Conservation (phyloP, 64 coral and sea anemone species). For the Montipora foliosa region DNA sequence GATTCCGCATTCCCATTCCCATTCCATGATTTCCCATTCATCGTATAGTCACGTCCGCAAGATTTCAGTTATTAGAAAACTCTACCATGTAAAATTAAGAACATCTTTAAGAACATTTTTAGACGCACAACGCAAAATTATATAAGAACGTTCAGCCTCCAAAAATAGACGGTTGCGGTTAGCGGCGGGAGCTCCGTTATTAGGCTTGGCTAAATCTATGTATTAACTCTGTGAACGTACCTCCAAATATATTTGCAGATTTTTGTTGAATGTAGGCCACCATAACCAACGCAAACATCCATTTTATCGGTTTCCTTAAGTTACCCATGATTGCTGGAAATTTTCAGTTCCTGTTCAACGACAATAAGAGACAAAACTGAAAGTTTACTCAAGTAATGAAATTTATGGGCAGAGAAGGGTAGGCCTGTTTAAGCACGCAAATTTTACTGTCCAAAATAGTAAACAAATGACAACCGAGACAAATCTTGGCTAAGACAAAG, state of each 20-base stretch:
- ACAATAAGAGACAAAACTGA: not conserved
- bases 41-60: too few species aligned
- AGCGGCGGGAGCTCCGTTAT: too few species aligned
- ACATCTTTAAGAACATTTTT: too few species aligned
- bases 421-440: not conserved
- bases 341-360: slow-evolving; percentile 1
- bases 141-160: too few species aligned
- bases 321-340: not conserved
- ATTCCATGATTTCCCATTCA: too few species aligned
- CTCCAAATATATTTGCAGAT: slow-evolving; percentile 11
- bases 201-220: too few species aligned
- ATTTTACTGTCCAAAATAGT: not conserved
- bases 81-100: too few species aligned
- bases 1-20: too few species aligned
- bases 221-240: not conserved
- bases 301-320: not conserved
- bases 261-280: not conserved
- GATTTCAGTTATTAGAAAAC: too few species aligned
- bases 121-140: too few species aligned
- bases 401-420: not conserved
- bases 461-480: not conserved
- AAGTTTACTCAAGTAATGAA: not conserved
- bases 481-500: not conserved
- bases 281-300: not conserved
- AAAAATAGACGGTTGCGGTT: too few species aligned